These are phyloP conservation scores for Eurytoma adleriae DNA, from an alignment of 2,888 invertebrate genomes.

Conservation along the genomic window DNA sequence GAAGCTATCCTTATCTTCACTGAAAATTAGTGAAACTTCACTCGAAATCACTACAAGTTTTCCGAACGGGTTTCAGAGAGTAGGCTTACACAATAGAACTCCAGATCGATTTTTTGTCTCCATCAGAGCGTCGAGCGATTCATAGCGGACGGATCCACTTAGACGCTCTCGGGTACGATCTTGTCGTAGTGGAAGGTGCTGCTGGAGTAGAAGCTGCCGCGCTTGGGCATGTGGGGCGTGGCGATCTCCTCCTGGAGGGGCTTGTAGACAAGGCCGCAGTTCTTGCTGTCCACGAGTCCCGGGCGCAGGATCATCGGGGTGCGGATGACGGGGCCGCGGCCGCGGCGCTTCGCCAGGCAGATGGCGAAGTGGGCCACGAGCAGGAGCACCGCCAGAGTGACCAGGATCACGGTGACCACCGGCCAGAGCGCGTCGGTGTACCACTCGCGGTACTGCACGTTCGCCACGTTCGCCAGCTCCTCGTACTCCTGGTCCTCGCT, in stretches of 20 bases:
- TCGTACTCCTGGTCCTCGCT: slow-evolving; percentile 67
- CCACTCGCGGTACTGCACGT: slow-evolving; percentile 63
- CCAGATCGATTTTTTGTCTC: no score
- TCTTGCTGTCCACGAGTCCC: slow-evolving; percentile 79
- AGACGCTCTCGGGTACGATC: slow-evolving; percentile 81
- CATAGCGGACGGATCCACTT: slow-evolving; percentile 63
- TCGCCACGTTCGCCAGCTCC: slow-evolving; percentile 57
- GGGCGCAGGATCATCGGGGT: slow-evolving; percentile 73
- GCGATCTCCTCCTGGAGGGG: slow-evolving; percentile 87
- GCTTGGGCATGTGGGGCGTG: slow-evolving; percentile 82
- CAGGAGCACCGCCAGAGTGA: slow-evolving; percentile 64
- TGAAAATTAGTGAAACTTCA: no score
- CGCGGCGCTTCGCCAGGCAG: slow-evolving; percentile 67
- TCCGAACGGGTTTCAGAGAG: no score
- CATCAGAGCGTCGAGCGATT: neutral
- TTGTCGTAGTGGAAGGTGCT: slow-evolving; percentile 82
- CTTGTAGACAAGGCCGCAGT: slow-evolving; percentile 87
- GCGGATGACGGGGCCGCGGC: slow-evolving; percentile 71
- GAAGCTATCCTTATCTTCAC: no score
- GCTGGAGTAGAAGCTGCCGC: slow-evolving; percentile 79
- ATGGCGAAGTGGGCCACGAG: slow-evolving; percentile 65
- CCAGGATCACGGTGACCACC: slow-evolving; percentile 63
- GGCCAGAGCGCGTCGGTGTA: slow-evolving; percentile 68
- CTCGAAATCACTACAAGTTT: no score
- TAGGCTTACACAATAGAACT: no score